phyloP scores from a whole-genome alignment of 2,797 vertebrate species.

The Gobionotothen gibberifrons region DNA sequence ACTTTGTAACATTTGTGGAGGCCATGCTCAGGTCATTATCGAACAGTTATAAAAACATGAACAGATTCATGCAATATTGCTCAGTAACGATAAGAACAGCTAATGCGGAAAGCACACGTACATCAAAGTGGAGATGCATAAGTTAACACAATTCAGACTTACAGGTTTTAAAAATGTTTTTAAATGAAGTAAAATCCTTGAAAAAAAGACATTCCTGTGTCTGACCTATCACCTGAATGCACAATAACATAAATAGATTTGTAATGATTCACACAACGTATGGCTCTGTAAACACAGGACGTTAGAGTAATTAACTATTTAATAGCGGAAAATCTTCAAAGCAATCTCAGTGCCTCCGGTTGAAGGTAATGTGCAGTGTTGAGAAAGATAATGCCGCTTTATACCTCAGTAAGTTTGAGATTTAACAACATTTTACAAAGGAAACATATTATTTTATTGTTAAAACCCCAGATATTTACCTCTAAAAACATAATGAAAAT shows the following conservation, averaged over 20 bases:
- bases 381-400: neutral
- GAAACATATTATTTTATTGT: neutral
- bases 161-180: neutral
- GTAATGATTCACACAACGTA: neutral
- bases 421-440: neutral
- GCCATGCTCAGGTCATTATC: neutral
- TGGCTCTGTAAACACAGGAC: neutral
- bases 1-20: neutral
- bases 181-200: neutral
- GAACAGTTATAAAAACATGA: neutral
- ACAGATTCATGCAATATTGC: neutral
- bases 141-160: neutral
- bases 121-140: neutral
- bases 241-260: neutral
- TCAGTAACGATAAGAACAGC: neutral
- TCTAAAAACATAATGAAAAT: neutral
- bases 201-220: neutral
- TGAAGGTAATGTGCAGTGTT: constrained; percentile 36
- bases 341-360: constrained; percentile 1
- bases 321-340: constrained; percentile 10
- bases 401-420: constrained; percentile 6
- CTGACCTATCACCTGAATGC: neutral
- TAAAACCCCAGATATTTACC: neutral
- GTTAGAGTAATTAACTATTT: neutral
- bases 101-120: neutral